Conservation (phyloP, 2,888 invertebrate species). For the Liopterus haemorrhoidalis region DNA sequence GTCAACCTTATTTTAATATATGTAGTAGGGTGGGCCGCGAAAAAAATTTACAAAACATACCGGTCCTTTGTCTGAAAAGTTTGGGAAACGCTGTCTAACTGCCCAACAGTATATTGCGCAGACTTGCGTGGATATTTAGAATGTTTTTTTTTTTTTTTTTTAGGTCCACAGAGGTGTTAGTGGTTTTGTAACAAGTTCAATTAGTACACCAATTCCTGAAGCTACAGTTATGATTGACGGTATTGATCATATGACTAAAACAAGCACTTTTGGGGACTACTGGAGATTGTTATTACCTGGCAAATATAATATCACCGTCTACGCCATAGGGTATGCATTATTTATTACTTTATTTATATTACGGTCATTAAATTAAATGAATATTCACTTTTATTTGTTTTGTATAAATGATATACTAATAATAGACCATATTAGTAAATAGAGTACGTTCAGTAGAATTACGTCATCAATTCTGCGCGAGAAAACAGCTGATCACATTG, state of each 20-base stretch:
- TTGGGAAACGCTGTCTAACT: background rate
- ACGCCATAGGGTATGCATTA: slow-evolving; percentile 57
- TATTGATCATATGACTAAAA: slow-evolving; percentile 64
- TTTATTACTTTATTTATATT: background rate
- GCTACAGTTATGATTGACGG: slow-evolving; percentile 72
- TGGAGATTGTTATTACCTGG: slow-evolving; percentile 88
- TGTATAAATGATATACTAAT: slow-evolving; percentile 4
- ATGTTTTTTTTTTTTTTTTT: slow-evolving; percentile 28
- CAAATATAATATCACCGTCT: slow-evolving; percentile 70
- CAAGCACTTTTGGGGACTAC: slow-evolving; percentile 78
- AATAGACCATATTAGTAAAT: background rate
- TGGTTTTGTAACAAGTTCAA: slow-evolving; percentile 79
- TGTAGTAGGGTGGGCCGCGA: too few species aligned
- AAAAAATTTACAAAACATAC: too few species aligned
- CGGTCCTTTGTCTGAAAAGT: background rate
- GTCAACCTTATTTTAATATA: too few species aligned
- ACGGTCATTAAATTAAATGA: slow-evolving; percentile 1
- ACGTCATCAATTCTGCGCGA: too few species aligned
- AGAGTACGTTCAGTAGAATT: too few species aligned
- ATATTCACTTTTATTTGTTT: slow-evolving; percentile 7
- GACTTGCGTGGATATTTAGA: slow-evolving; percentile 1
- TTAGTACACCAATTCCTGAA: slow-evolving; percentile 63
- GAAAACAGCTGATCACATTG: too few species aligned
- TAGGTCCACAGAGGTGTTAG: slow-evolving; percentile 81
- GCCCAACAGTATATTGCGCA: background rate